A percentile compares a stretch with the other conserved stretches of the same genome.
These are phyloP conservation scores for Xiphorhynchus elegans DNA, from an alignment of 2,113 vertebrate genomes.

Conservation along the genomic window DNA sequence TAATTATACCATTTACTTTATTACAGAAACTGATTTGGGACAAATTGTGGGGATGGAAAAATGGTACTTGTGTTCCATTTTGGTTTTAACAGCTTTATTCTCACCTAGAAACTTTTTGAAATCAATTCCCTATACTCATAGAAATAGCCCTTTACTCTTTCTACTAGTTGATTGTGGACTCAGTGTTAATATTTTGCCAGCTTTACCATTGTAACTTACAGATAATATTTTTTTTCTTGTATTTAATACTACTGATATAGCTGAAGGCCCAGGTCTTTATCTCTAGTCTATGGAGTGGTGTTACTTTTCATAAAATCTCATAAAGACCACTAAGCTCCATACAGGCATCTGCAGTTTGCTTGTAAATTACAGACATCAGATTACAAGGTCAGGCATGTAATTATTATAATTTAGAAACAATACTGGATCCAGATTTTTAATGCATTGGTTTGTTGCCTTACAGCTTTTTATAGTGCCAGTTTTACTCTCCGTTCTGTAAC, in stretches of 20 bases:
- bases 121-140: neutral
- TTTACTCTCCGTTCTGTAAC: conserved; percentile 38
- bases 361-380: neutral
- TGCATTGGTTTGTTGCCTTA: neutral
- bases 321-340: neutral
- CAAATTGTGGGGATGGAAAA: neutral
- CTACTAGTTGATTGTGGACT: neutral
- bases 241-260: neutral
- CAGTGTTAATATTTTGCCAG: neutral
- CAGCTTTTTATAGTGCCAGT: neutral
- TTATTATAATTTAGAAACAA: conserved; percentile 14
- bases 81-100: neutral
- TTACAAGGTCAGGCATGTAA: neutral
- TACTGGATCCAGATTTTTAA: neutral
- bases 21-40: neutral
- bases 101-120: neutral
- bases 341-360: neutral
- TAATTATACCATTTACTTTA: neutral
- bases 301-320: neutral
- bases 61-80: neutral
- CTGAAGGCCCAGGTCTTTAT: neutral
- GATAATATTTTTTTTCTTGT: neutral
- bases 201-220: neutral
- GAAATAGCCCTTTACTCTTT: neutral
- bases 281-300: neutral